Evolutionary conservation across 1,140 invertebrate genomes (phyloP).

Genomic region (Danaus plexippus): DNA sequence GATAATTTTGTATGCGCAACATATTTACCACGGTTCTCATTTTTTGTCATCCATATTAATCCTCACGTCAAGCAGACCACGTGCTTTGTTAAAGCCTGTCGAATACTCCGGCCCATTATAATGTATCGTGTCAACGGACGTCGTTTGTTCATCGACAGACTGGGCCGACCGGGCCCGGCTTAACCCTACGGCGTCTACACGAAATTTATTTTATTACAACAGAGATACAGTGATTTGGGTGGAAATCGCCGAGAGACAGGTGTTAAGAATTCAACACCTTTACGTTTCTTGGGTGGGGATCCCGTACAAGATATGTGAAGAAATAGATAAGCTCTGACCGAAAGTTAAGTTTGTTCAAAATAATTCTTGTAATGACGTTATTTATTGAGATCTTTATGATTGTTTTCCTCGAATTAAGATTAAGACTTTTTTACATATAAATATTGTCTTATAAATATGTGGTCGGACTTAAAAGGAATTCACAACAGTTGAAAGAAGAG

Average conservation of each 20-base stretch:
- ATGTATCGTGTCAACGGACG: constrained; percentile 68
- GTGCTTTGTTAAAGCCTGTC: constrained; percentile 63
- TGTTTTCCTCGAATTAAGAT: constrained; percentile 42
- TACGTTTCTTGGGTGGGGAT: constrained; percentile 47
- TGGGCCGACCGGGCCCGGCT: constrained; percentile 34
- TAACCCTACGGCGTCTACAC: constrained; percentile 63
- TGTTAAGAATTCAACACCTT: constrained; percentile 69
- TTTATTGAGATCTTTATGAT: constrained; percentile 43
- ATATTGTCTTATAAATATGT: constrained; percentile 48
- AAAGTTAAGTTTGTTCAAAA: constrained; percentile 49
- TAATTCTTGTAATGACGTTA: constrained; percentile 44
- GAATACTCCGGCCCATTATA: constrained; percentile 62
- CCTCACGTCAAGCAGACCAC: constrained; percentile 61
- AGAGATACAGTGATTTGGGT: constrained; percentile 66
- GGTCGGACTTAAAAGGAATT: constrained; percentile 50
- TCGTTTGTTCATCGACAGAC: constrained; percentile 63
- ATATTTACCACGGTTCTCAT: constrained; percentile 37
- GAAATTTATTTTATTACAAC: constrained; percentile 69
- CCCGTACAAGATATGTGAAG: constrained; percentile 47
- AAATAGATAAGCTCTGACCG: constrained; percentile 45
- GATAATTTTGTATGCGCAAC: constrained; percentile 45
- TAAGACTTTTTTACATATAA: constrained; percentile 34
- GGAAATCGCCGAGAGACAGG: constrained; percentile 64
- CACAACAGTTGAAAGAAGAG: constrained; percentile 32
- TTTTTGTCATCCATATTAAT: constrained; percentile 65